phyloP scores from a whole-genome alignment of 2,113 vertebrate genomes.

The Oryzias javanicus region DNA sequence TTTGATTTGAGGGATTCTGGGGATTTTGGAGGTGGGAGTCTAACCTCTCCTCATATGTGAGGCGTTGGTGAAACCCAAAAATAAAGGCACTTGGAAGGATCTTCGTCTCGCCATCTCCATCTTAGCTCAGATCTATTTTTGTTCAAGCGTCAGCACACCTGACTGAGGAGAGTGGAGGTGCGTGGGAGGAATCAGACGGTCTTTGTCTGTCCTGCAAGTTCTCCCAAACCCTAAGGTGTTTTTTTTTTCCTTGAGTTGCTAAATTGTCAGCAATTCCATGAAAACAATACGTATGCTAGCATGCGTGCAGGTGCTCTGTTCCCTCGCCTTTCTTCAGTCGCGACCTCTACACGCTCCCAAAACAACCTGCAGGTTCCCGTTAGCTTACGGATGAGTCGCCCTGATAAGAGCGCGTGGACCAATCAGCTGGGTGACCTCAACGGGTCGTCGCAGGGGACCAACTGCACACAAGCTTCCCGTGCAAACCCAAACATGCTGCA shows the following conservation, averaged over 20 bases:
- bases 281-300: background rate
- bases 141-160: slow-evolving; percentile 62
- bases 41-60: too few species aligned
- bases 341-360: slow-evolving; percentile 26
- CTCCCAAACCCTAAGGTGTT: slow-evolving; percentile 58
- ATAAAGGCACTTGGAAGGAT: too few species aligned
- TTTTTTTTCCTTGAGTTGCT: background rate
- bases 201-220: slow-evolving; percentile 45
- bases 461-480: slow-evolving; percentile 52
- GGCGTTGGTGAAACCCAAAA: too few species aligned
- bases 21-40: too few species aligned
- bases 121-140: slow-evolving; percentile 20
- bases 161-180: slow-evolving; percentile 63
- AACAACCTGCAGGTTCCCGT: slow-evolving; percentile 51
- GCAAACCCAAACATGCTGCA: slow-evolving; percentile 52
- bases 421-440: slow-evolving; percentile 47
- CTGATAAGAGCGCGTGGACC: slow-evolving; percentile 46
- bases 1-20: too few species aligned
- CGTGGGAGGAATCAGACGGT: slow-evolving; percentile 61
- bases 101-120: slow-evolving; percentile 22
- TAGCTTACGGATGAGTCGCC: slow-evolving; percentile 51
- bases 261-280: too few species aligned
- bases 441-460: slow-evolving; percentile 18
- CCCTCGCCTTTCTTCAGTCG: slow-evolving; percentile 16
- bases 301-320: background rate